A percentile compares a stretch with the other conserved stretches of the same genome.
Conservation (phyloP, 2,888 invertebrate species). For the Abrostola tripartita region DNA sequence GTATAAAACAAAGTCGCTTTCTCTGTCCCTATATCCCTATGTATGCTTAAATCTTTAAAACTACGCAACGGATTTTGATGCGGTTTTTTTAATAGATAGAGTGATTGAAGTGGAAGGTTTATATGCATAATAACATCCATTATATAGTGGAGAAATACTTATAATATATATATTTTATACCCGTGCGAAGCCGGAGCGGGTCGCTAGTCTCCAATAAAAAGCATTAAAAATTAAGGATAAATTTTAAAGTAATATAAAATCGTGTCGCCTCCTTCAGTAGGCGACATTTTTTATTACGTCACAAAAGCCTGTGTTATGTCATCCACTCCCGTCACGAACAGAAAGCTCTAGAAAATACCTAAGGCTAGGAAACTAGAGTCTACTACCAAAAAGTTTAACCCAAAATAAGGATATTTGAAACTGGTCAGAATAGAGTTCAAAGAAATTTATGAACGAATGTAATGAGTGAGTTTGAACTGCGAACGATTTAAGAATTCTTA, state of each 20-base stretch:
- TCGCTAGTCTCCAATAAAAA: no score
- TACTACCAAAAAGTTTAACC: neutral
- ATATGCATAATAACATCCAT: no score
- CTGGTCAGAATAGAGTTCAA: neutral
- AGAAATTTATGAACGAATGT: neutral
- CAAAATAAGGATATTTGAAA: conserved; percentile 3
- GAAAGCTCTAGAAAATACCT: conserved; percentile 26
- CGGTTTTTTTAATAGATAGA: no score
- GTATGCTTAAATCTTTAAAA: no score
- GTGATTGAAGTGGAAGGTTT: no score
- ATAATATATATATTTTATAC: no score
- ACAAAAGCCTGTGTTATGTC: conserved; percentile 53
- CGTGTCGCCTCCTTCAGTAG: conserved; percentile 18
- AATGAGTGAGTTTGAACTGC: neutral
- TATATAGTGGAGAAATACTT: no score
- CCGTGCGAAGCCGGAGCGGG: no score
- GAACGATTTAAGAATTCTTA: conserved; percentile 1
- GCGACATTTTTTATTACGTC: conserved; percentile 50
- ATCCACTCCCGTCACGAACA: conserved; percentile 46
- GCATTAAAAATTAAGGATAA: conserved; percentile 7
- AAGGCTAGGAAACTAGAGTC: conserved; percentile 41
- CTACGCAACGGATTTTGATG: no score
- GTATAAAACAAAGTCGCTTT: no score
- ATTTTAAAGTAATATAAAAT: conserved; percentile 21
- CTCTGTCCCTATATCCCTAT: no score